Evolutionary conservation across 2,113 vertebrate genomes (phyloP).

Genomic region (Chamaea fasciata): DNA sequence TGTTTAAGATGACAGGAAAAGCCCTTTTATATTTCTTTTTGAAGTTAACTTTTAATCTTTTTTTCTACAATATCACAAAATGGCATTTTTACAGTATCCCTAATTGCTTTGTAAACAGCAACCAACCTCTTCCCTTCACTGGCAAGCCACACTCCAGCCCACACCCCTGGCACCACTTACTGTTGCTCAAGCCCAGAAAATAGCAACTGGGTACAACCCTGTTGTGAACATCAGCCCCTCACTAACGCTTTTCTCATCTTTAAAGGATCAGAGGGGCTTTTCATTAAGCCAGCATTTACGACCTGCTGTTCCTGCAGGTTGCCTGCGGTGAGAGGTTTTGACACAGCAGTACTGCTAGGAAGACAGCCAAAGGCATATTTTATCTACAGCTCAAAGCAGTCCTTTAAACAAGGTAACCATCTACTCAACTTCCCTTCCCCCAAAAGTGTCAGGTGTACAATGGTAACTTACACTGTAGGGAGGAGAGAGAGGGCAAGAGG

Average conservation of each 20-base stretch:
- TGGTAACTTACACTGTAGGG: background rate
- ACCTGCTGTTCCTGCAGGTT: background rate
- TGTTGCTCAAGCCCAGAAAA: background rate
- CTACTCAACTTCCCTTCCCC: background rate
- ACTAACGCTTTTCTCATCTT: background rate
- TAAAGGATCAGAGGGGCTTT: background rate
- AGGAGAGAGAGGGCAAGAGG: background rate
- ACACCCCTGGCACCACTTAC: background rate
- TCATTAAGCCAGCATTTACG: background rate
- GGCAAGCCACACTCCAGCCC: fast-evolving
- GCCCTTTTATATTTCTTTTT: background rate
- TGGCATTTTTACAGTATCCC: background rate
- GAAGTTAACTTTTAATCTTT: background rate
- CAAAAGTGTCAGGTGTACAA: background rate
- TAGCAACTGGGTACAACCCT: background rate
- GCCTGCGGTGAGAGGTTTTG: background rate
- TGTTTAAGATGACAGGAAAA: background rate
- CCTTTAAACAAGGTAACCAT: fast-evolving
- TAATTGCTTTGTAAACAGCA: background rate
- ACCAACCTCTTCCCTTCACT: background rate
- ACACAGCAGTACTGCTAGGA: background rate
- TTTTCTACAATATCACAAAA: background rate
- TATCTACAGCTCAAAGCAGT: background rate
- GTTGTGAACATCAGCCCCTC: background rate
- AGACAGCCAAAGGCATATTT: background rate